phyloP scores from a whole-genome alignment of 2,113 vertebrate genomes.

The Phylloscopus whistleri region DNA sequence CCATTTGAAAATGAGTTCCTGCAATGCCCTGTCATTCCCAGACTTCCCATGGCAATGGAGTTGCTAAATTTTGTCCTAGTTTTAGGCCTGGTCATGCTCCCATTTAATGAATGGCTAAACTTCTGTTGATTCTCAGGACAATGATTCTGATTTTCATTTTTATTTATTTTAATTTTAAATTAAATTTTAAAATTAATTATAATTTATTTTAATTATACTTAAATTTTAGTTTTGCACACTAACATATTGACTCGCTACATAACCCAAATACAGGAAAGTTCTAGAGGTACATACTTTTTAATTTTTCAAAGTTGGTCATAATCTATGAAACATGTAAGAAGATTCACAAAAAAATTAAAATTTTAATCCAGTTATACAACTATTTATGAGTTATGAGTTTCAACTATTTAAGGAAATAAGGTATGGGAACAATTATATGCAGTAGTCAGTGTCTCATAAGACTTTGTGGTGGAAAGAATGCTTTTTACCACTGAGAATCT shows the following conservation, averaged over 20 bases:
- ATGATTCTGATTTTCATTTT: not conserved
- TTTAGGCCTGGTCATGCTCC: not conserved
- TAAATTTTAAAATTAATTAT: no score
- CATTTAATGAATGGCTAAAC: not conserved
- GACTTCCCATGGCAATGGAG: not conserved
- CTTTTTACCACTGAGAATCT: not conserved
- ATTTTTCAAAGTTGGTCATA: not conserved
- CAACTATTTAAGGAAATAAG: not conserved
- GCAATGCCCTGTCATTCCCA: not conserved
- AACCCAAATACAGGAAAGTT: not conserved
- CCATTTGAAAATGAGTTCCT: not conserved
- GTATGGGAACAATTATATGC: not conserved
- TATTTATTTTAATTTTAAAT: not conserved
- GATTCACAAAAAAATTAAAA: not conserved
- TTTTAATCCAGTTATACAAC: not conserved
- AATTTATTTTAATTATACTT: not conserved
- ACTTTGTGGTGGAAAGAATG: not conserved
- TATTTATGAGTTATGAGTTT: not conserved
- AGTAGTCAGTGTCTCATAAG: not conserved
- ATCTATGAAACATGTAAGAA: not conserved
- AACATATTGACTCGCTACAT: not conserved
- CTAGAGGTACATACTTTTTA: not conserved
- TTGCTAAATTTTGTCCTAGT: not conserved
- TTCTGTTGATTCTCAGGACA: not conserved
- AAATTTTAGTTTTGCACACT: not conserved